phyloP scores from a whole-genome alignment of 2,888 invertebrate species.

The Polymixis flavicincta region DNA sequence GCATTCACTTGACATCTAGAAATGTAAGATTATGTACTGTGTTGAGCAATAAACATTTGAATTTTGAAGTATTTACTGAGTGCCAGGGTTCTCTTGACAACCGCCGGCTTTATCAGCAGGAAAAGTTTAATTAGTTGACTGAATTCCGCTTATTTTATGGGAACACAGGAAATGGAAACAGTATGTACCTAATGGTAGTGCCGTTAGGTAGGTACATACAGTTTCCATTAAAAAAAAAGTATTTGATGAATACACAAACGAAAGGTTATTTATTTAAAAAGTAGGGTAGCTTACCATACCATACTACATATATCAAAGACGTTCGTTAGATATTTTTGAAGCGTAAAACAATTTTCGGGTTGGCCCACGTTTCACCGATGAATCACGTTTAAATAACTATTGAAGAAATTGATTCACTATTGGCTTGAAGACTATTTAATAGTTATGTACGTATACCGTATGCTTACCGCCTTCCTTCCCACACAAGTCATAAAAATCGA shows the following conservation, averaged over 20 bases:
- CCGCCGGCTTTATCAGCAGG: neutral
- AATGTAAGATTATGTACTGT: no score
- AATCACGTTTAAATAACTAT: neutral
- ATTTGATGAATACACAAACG: no score
- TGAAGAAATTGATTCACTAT: neutral
- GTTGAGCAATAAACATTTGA: no score
- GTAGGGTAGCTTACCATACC: conserved; percentile 5
- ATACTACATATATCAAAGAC: no score
- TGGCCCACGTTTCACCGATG: conserved; percentile 16
- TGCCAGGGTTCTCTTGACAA: neutral
- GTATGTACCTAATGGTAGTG: no score
- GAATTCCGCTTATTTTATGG: neutral
- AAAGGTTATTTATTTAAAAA: neutral
- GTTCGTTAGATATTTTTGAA: neutral
- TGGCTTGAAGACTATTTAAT: neutral
- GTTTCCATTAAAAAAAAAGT: no score
- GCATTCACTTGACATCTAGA: no score
- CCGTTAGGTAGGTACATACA: no score
- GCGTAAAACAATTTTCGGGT: neutral
- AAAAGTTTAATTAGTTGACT: neutral
- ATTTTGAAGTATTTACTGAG: neutral
- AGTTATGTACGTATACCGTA: neutral
- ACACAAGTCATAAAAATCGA: conserved; percentile 44
- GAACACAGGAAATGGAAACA: no score
- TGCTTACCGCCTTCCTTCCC: conserved; percentile 13